A percentile compares a stretch with the other conserved stretches of the same genome.
phyloP scores from a whole-genome alignment of 2,797 vertebrate species.

The Lagodon rhomboides region DNA sequence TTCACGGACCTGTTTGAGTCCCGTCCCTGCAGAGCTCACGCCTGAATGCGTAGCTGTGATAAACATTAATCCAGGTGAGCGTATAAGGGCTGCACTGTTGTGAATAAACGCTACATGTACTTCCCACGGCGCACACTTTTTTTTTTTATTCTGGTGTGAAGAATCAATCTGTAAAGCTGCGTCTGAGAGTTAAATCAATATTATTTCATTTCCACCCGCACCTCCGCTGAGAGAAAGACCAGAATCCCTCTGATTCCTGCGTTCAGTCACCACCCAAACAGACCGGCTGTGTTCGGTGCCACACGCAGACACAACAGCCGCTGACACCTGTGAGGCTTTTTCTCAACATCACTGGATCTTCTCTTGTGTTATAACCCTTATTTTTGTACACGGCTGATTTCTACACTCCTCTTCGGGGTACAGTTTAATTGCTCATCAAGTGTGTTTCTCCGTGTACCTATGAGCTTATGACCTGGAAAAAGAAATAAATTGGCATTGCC shows the following conservation, averaged over 20 bases:
- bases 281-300: neutral
- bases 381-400: conserved; percentile 3
- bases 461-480: conserved; percentile 64
- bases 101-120: conserved; percentile 10
- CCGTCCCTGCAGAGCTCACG: neutral
- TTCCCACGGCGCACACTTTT: conserved; percentile 11
- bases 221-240: conserved; percentile 27
- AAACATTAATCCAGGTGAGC: conserved; percentile 1
- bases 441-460: conserved; percentile 31
- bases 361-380: neutral
- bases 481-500: conserved; percentile 61
- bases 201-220: conserved; percentile 37
- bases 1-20: neutral
- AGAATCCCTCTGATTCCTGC: neutral
- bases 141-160: conserved; percentile 14
- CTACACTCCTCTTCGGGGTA: neutral
- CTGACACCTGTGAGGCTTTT: conserved; percentile 34
- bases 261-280: conserved; percentile 31
- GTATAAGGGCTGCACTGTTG: neutral
- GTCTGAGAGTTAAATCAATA: conserved; percentile 52
- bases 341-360: conserved; percentile 17
- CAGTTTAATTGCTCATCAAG: conserved; percentile 21
- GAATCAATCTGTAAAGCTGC: conserved; percentile 48
- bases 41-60: conserved; percentile 6
- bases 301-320: conserved; percentile 25